Conservation (phyloP, 1,140 invertebrate species). For the Zaprionus kolodkinae region DNA sequence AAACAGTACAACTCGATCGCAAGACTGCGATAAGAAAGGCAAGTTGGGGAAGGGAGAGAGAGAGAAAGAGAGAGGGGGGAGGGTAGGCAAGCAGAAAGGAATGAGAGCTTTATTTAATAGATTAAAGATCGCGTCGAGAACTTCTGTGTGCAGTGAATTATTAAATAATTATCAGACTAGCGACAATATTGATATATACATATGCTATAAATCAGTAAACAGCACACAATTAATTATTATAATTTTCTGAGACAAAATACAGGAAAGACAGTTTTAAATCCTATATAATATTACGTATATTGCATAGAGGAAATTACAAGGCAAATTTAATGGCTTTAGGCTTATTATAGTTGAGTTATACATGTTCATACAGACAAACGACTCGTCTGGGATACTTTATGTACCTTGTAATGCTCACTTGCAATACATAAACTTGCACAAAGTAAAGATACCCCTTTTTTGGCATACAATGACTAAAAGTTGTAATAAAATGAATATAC, state of each 20-base stretch:
- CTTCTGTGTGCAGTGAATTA: neutral
- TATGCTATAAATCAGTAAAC: too few relatives aligned
- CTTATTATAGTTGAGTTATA: neutral
- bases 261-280: too few relatives aligned
- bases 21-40: slow-evolving; percentile 40
- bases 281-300: neutral
- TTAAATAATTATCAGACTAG: neutral
- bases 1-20: slow-evolving; percentile 52
- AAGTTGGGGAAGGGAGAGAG: neutral
- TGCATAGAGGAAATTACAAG: neutral
- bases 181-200: neutral
- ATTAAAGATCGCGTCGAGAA: neutral
- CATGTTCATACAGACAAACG: neutral
- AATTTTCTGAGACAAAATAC: too few relatives aligned
- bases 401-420: neutral
- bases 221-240: too few relatives aligned
- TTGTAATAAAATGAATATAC: too few relatives aligned
- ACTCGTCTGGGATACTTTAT: neutral
- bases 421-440: neutral
- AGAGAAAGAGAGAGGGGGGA: neutral
- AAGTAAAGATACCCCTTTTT: neutral
- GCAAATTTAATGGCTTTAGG: neutral
- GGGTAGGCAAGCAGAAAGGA: too few relatives aligned
- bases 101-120: neutral
- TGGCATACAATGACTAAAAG: neutral